Evolutionary conservation across 2,888 invertebrate genomes (phyloP), one percentile per base, ranked within the genome.

Genomic region (Philereme vetulata): DNA sequence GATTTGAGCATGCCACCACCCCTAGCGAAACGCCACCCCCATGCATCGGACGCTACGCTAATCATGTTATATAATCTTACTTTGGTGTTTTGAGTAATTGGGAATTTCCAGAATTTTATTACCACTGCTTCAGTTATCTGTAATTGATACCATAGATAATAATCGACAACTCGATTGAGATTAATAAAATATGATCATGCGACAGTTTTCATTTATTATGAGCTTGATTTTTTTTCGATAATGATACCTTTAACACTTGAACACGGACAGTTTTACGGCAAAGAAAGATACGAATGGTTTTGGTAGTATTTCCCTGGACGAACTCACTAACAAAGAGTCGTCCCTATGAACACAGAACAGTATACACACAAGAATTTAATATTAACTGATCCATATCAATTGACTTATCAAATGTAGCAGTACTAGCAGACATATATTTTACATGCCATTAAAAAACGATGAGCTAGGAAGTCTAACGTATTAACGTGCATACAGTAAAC

Each of bases 31-130:
- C 49, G 65, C 76, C 81, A 54, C 59, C 64, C 78, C 75, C 75
- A 75, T 81, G 82, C 82, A 82, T 77, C 75, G 73, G 75, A 64
- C 77, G 71, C 77, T 81, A 65, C 76, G 72, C 75, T 83, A 82
- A 85, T 86, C 84, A 78, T 72, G 77, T 77, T 77, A 82, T 81
- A 76, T 80, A 79, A 85, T 82, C 82, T 77, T 76, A 76, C 75
- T 74, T 76, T 70, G 71, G 73, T 72, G 72, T 81, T 82, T 80
- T 80, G 74, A 77, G 75, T 77, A 78, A 80, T 80, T 78, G 75
- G 76, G 74, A 72, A 78, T 74, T 75, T 69, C 75, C 75, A 65
- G 62, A 65, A 72, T 72, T 70, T 72, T 71, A 68, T 71, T 68
- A 61, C 62, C 58, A 61, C 51, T 49, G 47, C 38, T 66, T 65